Percentiles rank a stretch among this genome's conserved stretches.
Evolutionary conservation across 2,113 vertebrate genomes (phyloP).

Genomic region (Hippocampus mohnikei): DNA sequence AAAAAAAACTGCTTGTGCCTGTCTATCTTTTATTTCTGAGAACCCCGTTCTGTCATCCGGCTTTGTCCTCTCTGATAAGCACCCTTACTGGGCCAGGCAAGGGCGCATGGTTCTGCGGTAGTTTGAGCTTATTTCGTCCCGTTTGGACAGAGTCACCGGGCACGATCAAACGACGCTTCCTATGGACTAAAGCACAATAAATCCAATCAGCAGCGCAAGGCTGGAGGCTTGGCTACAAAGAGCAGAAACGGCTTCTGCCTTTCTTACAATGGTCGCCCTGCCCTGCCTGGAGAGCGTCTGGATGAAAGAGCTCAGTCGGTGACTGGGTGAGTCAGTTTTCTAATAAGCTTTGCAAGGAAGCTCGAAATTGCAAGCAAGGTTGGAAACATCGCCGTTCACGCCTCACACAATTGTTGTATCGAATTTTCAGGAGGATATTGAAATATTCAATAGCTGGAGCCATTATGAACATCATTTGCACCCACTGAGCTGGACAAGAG

Average conservation of each 20-base stretch:
- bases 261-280: slow-evolving; percentile 37
- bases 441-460: too few relatives aligned
- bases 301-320: slow-evolving; percentile 35
- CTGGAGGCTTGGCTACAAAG: slow-evolving; percentile 40
- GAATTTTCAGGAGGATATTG: too few relatives aligned
- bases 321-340: slow-evolving; percentile 36
- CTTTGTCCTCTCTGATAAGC: slow-evolving; percentile 16
- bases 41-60: not conserved
- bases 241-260: slow-evolving; percentile 31
- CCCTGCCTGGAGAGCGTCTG: slow-evolving; percentile 27
- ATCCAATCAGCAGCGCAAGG: slow-evolving; percentile 41
- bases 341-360: slow-evolving; percentile 40
- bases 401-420: too few relatives aligned
- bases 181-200: slow-evolving; percentile 27
- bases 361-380: too few relatives aligned
- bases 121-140: slow-evolving; percentile 17
- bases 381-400: too few relatives aligned
- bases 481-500: too few relatives aligned
- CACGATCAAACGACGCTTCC: slow-evolving; percentile 31
- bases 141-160: slow-evolving; percentile 24
- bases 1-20: not conserved
- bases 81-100: not conserved
- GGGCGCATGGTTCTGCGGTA: slow-evolving; percentile 5
- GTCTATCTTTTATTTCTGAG: slow-evolving; percentile 6
- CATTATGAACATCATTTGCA: too few relatives aligned